A percentile compares a stretch with the other conserved stretches of the same genome.
phyloP scores from a whole-genome alignment of 2,113 vertebrate genomes.

The Microtus ochrogaster region DNA sequence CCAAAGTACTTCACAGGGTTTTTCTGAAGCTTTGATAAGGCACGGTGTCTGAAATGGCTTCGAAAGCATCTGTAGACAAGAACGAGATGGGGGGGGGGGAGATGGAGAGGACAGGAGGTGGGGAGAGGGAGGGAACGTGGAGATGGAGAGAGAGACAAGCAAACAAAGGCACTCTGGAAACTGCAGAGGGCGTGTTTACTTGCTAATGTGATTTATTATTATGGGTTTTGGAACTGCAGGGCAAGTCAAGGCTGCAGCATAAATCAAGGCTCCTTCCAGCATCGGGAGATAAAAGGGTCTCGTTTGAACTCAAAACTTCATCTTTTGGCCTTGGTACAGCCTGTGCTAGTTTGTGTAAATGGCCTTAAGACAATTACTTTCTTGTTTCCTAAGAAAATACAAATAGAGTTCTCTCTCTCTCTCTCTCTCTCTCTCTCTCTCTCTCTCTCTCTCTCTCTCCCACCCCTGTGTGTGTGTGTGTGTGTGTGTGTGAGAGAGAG shows the following conservation, averaged over 20 bases:
- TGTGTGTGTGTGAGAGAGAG: not conserved
- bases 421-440: not conserved
- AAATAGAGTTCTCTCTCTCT: not conserved
- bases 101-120: not conserved
- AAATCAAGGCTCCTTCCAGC: conserved; percentile 60
- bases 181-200: conserved; percentile 45
- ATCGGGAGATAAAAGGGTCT: conserved; percentile 66
- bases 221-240: conserved; percentile 31
- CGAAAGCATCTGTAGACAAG: conserved; percentile 34
- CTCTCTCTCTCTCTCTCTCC: no score
- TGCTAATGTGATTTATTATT: conserved; percentile 62
- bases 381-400: conserved; percentile 52
- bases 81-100: not conserved
- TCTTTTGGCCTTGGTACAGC: conserved; percentile 69
- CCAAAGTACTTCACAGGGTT: conserved; percentile 28
- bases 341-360: conserved; percentile 68
- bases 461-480: not conserved
- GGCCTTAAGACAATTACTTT: conserved; percentile 61
- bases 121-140: not conserved
- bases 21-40: conserved; percentile 23
- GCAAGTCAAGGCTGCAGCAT: conserved; percentile 61
- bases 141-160: not conserved
- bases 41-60: not conserved
- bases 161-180: conserved; percentile 62
- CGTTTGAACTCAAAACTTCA: conserved; percentile 68